Conservation (phyloP, 2,888 invertebrate species). For the Folsomia manolachei region DNA sequence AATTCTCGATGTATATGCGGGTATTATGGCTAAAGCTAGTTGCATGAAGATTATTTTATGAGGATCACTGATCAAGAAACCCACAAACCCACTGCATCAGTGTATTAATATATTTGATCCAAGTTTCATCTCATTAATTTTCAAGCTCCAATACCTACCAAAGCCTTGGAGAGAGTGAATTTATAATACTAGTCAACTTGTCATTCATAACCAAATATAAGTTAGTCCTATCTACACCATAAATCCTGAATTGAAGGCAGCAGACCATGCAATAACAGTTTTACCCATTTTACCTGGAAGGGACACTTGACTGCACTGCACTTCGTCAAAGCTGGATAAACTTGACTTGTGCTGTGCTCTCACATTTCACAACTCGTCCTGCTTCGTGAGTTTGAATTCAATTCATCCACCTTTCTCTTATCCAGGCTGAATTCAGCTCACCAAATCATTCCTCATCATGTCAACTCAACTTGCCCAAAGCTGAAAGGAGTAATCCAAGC, state of each 20-base stretch:
- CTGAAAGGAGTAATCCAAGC: constrained; percentile 9
- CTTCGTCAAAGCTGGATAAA: not conserved
- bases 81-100: not conserved
- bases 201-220: not conserved
- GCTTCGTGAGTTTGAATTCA: no score
- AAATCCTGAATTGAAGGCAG: not conserved
- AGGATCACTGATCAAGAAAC: not conserved
- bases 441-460: constrained; percentile 11
- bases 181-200: constrained; percentile 1
- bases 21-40: not conserved
- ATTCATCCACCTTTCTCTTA: constrained; percentile 2
- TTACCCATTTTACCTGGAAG: constrained; percentile 13
- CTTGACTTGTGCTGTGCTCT: not conserved
- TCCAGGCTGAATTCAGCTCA: not conserved
- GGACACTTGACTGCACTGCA: not conserved
- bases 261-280: constrained; percentile 5
- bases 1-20: not conserved
- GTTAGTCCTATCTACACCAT: no score
- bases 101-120: no score
- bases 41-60: no score
- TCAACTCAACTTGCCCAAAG: constrained; percentile 7
- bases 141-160: not conserved
- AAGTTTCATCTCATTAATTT: not conserved
- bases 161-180: no score
- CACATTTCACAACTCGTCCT: not conserved